Percentiles rank a stretch among this genome's conserved stretches.
Conservation (phyloP, 2,797 vertebrate species). For the Tragopan temminckii region DNA sequence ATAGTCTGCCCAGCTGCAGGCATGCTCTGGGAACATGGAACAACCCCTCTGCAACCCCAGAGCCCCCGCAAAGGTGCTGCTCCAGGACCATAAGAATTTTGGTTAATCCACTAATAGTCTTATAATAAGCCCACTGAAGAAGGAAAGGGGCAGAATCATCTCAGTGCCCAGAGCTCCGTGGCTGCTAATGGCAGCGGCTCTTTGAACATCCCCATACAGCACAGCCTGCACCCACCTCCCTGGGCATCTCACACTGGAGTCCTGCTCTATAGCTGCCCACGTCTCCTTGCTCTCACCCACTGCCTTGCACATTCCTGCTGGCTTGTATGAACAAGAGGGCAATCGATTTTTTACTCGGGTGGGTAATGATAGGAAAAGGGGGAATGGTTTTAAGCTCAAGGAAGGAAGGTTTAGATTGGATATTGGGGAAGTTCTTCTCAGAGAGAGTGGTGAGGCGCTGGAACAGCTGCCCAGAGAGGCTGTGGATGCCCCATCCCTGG, state of each 20-base stretch:
- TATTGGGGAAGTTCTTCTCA: no score
- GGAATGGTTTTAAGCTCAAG: no score
- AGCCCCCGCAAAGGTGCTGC: neutral
- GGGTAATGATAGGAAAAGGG: no score
- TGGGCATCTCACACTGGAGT: accelerated
- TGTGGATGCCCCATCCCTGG: no score
- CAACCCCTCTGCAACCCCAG: neutral
- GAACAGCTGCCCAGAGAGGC: no score
- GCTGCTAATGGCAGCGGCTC: neutral
- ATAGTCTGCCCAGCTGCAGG: neutral
- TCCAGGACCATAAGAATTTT: neutral
- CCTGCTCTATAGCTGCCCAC: neutral
- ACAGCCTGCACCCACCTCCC: neutral
- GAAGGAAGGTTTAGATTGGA: no score
- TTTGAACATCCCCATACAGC: neutral
- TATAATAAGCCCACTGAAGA: neutral
- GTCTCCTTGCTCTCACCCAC: neutral
- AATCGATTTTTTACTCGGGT: no score
- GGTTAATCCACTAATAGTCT: conserved; percentile 53
- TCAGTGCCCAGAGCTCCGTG: neutral
- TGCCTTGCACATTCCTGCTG: neutral
- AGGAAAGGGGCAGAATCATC: neutral
- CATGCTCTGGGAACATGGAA: neutral
- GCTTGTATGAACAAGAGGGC: neutral
- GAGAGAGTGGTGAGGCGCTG: no score